Percentiles rank a stretch among this genome's conserved stretches.
Conservation (phyloP, 1,140 invertebrate species). For the Melitaea cinxia region DNA sequence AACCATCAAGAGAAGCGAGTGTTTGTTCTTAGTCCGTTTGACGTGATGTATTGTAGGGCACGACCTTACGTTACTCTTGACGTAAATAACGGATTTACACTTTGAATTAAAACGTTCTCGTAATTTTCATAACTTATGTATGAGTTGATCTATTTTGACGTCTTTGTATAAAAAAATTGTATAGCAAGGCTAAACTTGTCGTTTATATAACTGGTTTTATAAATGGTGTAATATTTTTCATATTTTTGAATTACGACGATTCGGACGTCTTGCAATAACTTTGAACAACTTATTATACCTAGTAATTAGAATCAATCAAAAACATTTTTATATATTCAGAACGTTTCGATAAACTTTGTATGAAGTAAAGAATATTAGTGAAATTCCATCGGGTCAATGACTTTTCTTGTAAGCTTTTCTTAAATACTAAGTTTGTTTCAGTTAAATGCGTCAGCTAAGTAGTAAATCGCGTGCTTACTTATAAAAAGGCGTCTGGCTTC, state of each 20-base stretch:
- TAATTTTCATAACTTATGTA: too few relatives aligned
- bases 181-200: too few relatives aligned
- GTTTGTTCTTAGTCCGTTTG: conserved; percentile 22
- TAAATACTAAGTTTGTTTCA: conserved; percentile 30
- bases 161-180: too few relatives aligned
- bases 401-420: conserved; percentile 22
- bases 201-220: too few relatives aligned
- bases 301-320: too few relatives aligned
- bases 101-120: neutral
- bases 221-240: too few relatives aligned
- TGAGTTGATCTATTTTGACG: too few relatives aligned
- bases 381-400: conserved; percentile 11
- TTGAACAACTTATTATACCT: too few relatives aligned
- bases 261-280: too few relatives aligned
- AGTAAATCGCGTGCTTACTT: conserved; percentile 35
- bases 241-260: too few relatives aligned
- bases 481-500: conserved; percentile 29
- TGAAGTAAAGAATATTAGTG: neutral
- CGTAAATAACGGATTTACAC: conserved; percentile 14
- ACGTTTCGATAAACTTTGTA: neutral
- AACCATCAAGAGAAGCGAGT: conserved; percentile 20
- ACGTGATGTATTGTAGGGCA: conserved; percentile 26
- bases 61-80: neutral
- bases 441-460: conserved; percentile 33
- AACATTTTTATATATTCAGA: neutral